Base-by-base conservation (phyloP, 2,113 vertebrate species). In the Pavo muticus region DNA sequence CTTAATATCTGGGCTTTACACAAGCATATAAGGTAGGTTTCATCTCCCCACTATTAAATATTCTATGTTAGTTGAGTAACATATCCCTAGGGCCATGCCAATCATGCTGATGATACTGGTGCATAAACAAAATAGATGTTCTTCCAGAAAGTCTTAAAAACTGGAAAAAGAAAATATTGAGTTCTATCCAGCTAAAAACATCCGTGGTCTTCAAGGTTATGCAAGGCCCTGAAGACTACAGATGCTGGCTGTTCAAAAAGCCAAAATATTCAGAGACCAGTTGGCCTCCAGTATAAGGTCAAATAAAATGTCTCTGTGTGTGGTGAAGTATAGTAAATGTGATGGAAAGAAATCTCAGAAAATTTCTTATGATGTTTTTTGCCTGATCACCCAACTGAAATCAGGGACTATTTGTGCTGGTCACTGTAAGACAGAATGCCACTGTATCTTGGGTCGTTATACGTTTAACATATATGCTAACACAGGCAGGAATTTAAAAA, bases 271-370 rank as follows among this genome's bases (percentile, higher is more conserved):
- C 94, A 87, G 42, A 86, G 40, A 37, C 52, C 82, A 27, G 50
- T 91, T 94, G 77, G 85, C 65, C 48, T 95, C 48, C 91, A 90
- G 27, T 20, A 25, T 68, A 75, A 95, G 60, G 94, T 89, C 88
- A 92, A 90, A 92, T 91, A 96, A 96, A 75, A 18, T 80, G 35
- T 75, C 56, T 95, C 84, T 96, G 72, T 95, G 85, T 96, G 91
- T 93, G 86, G 81, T 80, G 54, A 52, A 85, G 63, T 85, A 86
- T n/a, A 79, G 56, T 48, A 86, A 80, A 86, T 57, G 25, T 20
- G 60, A 79, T 68, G 24, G 56, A 90, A 95, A 82, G 23, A 75
- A 83, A 63, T 74, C 35, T 76, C 78, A 76, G 50, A 83, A 90
- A 86, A 56, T 50, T 50, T 50, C 30, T 77, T 67, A 21, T 52